phyloP scores from a whole-genome alignment of 2,888 invertebrate species.

The Pandemis heparana region DNA sequence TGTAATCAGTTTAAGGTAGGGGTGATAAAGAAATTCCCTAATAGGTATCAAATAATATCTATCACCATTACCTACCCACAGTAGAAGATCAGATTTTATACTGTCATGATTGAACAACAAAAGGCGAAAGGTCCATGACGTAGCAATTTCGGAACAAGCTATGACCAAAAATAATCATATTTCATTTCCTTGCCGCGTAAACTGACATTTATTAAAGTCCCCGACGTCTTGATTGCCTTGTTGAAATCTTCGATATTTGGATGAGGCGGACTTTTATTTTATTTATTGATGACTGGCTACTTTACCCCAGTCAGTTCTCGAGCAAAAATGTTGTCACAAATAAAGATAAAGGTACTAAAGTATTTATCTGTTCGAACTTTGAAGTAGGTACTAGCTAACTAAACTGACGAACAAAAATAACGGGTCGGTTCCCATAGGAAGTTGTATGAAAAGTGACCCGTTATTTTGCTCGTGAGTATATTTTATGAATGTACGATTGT shows the following conservation, averaged over 20 bases:
- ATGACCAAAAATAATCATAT: slow-evolving; percentile 68
- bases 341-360: neutral
- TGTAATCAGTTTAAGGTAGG: neutral
- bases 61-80: neutral
- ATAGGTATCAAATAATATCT: too few relatives aligned
- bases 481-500: too few relatives aligned
- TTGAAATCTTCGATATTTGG: slow-evolving; percentile 49
- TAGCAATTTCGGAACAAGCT: slow-evolving; percentile 64
- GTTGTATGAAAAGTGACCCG: too few relatives aligned
- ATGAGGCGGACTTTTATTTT: slow-evolving; percentile 45
- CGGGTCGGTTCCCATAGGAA: too few relatives aligned
- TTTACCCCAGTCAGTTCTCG: slow-evolving; percentile 1
- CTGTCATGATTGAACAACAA: slow-evolving; percentile 64
- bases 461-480: too few relatives aligned
- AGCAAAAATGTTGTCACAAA: slow-evolving; percentile 11
- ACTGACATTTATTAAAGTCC: slow-evolving; percentile 75
- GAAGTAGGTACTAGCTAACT: too few relatives aligned
- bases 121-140: slow-evolving; percentile 65
- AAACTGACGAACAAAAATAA: too few relatives aligned
- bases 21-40: neutral
- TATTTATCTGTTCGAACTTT: neutral
- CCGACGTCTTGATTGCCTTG: slow-evolving; percentile 63
- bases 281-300: slow-evolving; percentile 1
- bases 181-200: slow-evolving; percentile 63
- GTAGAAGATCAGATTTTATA: slow-evolving; percentile 5